A percentile compares a stretch with the other conserved stretches of the same genome.
These are phyloP conservation scores for Andrena minutula DNA, from an alignment of 2,888 invertebrate genomes.

Conservation along the genomic window DNA sequence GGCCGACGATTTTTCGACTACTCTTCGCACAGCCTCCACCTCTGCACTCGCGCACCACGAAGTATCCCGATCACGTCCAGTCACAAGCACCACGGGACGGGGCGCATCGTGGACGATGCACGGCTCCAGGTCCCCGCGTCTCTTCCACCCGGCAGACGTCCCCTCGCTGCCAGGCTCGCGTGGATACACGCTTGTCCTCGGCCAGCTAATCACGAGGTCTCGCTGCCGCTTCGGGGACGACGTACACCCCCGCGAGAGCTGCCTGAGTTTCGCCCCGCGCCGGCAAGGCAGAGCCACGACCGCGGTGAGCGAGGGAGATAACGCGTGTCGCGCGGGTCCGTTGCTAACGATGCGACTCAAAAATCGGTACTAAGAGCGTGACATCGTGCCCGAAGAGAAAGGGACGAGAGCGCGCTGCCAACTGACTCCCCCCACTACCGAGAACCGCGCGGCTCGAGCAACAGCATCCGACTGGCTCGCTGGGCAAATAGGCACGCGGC, in stretches of 20 bases:
- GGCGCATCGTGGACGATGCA: constrained; percentile 33
- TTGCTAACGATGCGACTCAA: constrained; percentile 14
- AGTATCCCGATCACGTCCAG: constrained; percentile 43
- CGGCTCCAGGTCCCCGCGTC: constrained; percentile 21
- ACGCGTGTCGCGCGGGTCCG: constrained; percentile 12
- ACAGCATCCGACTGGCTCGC: constrained; percentile 71
- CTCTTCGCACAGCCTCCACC: constrained; percentile 11
- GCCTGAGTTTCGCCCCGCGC: constrained; percentile 38
- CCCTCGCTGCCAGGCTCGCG: constrained; percentile 17
- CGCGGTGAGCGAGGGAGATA: constrained; percentile 21
- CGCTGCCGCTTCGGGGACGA: constrained; percentile 45
- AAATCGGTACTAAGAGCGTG: constrained; percentile 32
- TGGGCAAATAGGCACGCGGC: constrained; percentile 15
- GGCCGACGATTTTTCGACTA: constrained; percentile 12
- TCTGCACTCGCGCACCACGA: constrained; percentile 10
- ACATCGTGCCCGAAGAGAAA: constrained; percentile 54
- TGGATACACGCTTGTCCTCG: constrained; percentile 23
- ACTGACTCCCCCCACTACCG: constrained; percentile 8
- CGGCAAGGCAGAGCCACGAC: constrained; percentile 20
- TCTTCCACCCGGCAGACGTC: constrained; percentile 17
- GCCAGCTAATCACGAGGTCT: constrained; percentile 46
- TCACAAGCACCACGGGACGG: constrained; percentile 24
- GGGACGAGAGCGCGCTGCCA: constrained; percentile 39
- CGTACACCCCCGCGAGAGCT: constrained; percentile 19
- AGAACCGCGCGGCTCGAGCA: constrained; percentile 57